A percentile compares a stretch with the other conserved stretches of the same genome.
These are phyloP conservation scores for Bombus cullumanus DNA, from an alignment of 1,140 invertebrate genomes.

Conservation along the genomic window DNA sequence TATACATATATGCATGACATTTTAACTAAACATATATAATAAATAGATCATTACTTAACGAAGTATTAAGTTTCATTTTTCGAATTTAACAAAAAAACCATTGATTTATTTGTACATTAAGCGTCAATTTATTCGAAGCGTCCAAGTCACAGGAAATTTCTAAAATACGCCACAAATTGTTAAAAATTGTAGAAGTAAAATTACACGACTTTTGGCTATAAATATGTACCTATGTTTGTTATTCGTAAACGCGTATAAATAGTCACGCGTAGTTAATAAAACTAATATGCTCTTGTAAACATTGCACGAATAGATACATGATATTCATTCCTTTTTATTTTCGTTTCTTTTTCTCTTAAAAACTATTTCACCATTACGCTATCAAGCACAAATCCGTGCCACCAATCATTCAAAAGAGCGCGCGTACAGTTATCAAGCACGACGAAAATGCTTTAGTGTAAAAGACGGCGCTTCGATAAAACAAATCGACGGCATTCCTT, in stretches of 20 bases:
- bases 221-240: neutral
- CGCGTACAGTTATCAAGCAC: no score
- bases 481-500: neutral
- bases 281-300: neutral
- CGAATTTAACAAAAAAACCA: neutral
- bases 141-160: neutral
- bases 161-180: neutral
- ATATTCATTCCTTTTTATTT: neutral
- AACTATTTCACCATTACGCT: neutral
- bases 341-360: neutral
- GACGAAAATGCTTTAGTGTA: neutral
- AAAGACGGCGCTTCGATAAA: neutral
- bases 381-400: neutral
- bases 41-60: neutral
- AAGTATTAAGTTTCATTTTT: neutral
- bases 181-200: neutral
- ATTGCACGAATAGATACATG: no score
- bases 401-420: neutral
- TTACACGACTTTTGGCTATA: neutral
- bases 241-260: neutral
- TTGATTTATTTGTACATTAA: neutral
- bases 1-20: neutral
- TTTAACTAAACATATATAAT: neutral
- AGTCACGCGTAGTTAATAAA: neutral
- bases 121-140: neutral